These are phyloP conservation scores for Apamea sordens DNA, from an alignment of 2,888 invertebrate genomes.

Conservation along the genomic window DNA sequence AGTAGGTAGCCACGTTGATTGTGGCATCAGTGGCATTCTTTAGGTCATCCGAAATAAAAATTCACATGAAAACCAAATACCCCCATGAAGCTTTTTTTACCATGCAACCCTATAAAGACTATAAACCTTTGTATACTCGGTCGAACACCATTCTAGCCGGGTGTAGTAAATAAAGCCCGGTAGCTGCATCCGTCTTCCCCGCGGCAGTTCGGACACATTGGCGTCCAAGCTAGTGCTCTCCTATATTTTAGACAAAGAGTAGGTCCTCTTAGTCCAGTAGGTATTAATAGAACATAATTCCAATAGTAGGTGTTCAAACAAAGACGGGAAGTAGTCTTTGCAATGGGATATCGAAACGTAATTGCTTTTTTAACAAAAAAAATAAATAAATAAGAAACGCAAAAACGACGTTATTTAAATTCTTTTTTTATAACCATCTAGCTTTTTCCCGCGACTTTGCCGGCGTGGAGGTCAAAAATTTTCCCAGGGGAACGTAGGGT, in stretches of 20 bases:
- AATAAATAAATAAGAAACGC: not conserved
- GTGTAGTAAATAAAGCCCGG: slow-evolving; percentile 65
- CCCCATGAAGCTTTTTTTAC: not conserved
- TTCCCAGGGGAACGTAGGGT: not conserved
- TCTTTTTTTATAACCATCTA: not conserved
- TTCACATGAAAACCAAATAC: not conserved
- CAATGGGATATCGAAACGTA: not conserved
- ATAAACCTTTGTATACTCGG: not conserved
- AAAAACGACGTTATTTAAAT: too few species aligned
- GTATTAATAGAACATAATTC: slow-evolving; percentile 9
- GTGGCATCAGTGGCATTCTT: not conserved
- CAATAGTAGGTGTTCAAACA: slow-evolving; percentile 5
- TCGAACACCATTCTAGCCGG: slow-evolving; percentile 50
- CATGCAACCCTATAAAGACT: slow-evolving; percentile 1
- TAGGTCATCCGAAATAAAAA: not conserved
- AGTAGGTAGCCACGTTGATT: not conserved
- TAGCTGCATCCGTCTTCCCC: slow-evolving; percentile 68
- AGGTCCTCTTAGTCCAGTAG: not conserved
- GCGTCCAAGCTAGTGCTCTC: slow-evolving; percentile 32
- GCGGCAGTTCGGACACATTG: slow-evolving; percentile 49
- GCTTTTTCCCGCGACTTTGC: not conserved
- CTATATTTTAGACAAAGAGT: slow-evolving; percentile 36
- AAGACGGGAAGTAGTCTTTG: not conserved
- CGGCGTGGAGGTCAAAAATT: not conserved
- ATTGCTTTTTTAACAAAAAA: not conserved